A percentile compares a stretch with the other conserved stretches of the same genome.
Conservation (phyloP, 2,113 vertebrate species). For the Pygoscelis antarcticus region DNA sequence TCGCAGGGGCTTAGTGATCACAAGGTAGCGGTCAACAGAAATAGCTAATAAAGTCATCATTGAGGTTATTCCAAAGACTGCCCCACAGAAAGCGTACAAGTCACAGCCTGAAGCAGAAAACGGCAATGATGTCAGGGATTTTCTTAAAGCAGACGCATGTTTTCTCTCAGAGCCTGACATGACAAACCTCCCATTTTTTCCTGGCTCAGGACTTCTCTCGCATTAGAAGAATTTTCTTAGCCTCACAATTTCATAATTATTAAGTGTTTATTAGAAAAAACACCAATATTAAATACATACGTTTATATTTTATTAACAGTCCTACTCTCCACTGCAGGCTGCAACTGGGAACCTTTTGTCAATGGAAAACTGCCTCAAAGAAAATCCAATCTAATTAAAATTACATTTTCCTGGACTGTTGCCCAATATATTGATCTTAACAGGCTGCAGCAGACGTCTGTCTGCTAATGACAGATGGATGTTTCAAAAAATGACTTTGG, state of each 20-base stretch:
- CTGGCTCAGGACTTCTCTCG: background rate
- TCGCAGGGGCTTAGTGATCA: slow-evolving; percentile 70
- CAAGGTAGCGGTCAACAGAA: slow-evolving; percentile 72
- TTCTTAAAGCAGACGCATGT: background rate
- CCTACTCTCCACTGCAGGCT: background rate
- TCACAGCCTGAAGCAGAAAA: slow-evolving; percentile 65
- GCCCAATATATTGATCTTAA: slow-evolving; percentile 51
- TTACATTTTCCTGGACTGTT: slow-evolving; percentile 62
- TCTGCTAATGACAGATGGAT: background rate
- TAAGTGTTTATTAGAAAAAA: background rate
- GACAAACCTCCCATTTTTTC: background rate
- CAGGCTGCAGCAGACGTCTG: background rate
- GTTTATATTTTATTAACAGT: background rate
- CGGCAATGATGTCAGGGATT: background rate
- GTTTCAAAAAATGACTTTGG: background rate
- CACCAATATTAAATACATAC: too few relatives aligned
- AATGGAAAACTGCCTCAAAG: slow-evolving; percentile 67
- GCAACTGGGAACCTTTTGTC: background rate
- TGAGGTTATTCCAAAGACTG: slow-evolving; percentile 73
- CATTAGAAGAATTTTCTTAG: background rate
- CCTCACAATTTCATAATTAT: background rate
- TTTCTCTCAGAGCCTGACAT: background rate
- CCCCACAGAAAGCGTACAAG: slow-evolving; percentile 73
- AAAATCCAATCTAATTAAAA: slow-evolving; percentile 61
- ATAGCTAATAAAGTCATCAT: slow-evolving; percentile 76